phyloP scores from a whole-genome alignment of 2,888 invertebrate species.

The Lapara coniferarum region DNA sequence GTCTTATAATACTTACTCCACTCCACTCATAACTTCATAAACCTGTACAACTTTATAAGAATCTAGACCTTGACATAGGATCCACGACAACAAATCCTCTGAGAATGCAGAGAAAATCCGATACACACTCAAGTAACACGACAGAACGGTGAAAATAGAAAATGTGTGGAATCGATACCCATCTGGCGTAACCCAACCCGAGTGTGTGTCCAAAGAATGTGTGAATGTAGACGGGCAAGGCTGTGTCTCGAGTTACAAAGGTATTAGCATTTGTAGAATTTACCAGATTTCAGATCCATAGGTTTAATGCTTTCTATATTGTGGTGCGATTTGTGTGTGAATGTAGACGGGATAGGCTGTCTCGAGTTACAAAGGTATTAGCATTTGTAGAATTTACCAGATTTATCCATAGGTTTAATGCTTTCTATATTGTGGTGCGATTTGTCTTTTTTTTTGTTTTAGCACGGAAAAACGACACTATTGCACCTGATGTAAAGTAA shows the following conservation, averaged over 20 bases:
- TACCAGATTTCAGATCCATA: background rate
- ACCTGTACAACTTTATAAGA: background rate
- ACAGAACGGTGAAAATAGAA: conserved; percentile 20
- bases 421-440: too few relatives aligned
- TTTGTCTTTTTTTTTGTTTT: too few relatives aligned
- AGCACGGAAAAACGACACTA: too few relatives aligned
- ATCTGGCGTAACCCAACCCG: background rate
- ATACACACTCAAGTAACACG: conserved; percentile 19
- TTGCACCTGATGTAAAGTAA: too few relatives aligned
- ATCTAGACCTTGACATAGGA: conserved; percentile 1
- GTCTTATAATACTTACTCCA: too few relatives aligned
- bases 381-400: background rate
- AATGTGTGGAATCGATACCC: conserved; percentile 18
- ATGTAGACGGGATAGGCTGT: background rate
- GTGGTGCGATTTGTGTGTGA: background rate
- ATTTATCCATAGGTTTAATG: background rate
- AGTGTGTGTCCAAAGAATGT: background rate
- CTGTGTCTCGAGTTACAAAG: background rate
- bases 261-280: background rate
- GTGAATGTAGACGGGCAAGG: background rate
- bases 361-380: background rate
- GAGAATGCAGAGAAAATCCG: conserved; percentile 13
- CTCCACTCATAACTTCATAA: too few relatives aligned
- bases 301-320: too few relatives aligned
- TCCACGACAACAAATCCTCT: background rate